These are phyloP conservation scores for Rutilus rutilus DNA, from an alignment of 2,113 vertebrate genomes.

Conservation along the genomic window DNA sequence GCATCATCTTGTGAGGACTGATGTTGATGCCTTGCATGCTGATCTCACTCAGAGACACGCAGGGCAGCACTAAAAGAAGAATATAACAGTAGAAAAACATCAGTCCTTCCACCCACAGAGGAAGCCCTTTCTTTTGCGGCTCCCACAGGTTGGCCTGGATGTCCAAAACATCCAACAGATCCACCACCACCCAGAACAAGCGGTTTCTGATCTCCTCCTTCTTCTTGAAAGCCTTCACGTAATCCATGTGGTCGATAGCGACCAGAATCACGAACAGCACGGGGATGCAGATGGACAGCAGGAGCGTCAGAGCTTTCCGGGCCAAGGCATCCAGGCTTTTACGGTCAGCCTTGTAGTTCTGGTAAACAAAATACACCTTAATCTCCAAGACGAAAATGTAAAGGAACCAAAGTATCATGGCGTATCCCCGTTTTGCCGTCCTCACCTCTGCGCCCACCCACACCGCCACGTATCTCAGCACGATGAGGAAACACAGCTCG, in stretches of 20 bases:
- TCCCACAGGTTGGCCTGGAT: slow-evolving; percentile 83
- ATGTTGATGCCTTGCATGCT: slow-evolving; percentile 84
- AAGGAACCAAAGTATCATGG: slow-evolving; percentile 84
- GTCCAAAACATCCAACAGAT: slow-evolving; percentile 80
- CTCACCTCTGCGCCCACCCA: slow-evolving; percentile 82
- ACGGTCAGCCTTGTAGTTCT: slow-evolving; percentile 82
- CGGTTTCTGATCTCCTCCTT: slow-evolving; percentile 79
- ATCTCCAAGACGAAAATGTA: slow-evolving; percentile 84
- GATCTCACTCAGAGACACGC: slow-evolving; percentile 81
- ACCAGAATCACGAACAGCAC: slow-evolving; percentile 76
- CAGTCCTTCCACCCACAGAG: slow-evolving; percentile 79
- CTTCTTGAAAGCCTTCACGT: slow-evolving; percentile 79
- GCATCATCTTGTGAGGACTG: slow-evolving; percentile 82
- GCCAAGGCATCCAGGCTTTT: slow-evolving; percentile 77
- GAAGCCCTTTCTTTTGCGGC: slow-evolving; percentile 80
- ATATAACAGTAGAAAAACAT: slow-evolving; percentile 86
- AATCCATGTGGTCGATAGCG: slow-evolving; percentile 81
- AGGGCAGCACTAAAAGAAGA: slow-evolving; percentile 79
- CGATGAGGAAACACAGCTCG: slow-evolving; percentile 79
- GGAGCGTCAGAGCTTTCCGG: slow-evolving; percentile 76
- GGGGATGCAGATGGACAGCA: slow-evolving; percentile 77
- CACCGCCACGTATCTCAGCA: slow-evolving; percentile 77
- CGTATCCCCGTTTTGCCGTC: slow-evolving; percentile 78
- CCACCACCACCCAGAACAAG: slow-evolving; percentile 82
- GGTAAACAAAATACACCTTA: slow-evolving; percentile 83